Conservation (phyloP, 2,888 invertebrate species). For the Drosophila stalkeri region DNA sequence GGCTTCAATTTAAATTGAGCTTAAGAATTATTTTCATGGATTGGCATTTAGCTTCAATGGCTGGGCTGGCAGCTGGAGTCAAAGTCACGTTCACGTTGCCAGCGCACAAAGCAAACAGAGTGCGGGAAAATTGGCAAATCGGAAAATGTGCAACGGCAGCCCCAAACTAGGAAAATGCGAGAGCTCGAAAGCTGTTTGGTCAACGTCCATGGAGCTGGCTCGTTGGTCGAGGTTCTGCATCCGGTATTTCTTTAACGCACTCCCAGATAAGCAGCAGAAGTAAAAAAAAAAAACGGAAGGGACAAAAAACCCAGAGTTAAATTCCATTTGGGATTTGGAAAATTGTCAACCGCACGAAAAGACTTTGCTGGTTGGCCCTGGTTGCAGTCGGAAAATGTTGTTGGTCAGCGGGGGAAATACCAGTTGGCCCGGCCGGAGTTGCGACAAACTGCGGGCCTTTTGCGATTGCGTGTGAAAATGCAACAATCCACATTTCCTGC, state of each 20-base stretch:
- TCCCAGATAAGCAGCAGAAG: conserved; percentile 24
- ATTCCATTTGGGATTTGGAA: conserved; percentile 45
- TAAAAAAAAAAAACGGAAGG: conserved; percentile 19
- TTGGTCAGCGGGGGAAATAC: conserved; percentile 37
- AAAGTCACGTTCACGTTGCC: conserved; percentile 39
- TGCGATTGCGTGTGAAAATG: conserved; percentile 75
- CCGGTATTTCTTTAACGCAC: conserved; percentile 29
- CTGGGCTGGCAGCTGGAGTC: conserved; percentile 26
- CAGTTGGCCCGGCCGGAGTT: conserved; percentile 30
- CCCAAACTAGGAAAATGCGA: conserved; percentile 1
- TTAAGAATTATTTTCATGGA: not conserved
- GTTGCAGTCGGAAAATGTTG: conserved; percentile 21
- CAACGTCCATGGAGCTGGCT: conserved; percentile 32
- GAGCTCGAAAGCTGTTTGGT: conserved; percentile 26
- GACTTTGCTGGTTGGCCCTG: conserved; percentile 23
- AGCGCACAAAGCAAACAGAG: conserved; percentile 30
- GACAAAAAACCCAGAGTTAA: conserved; percentile 30
- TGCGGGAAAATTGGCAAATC: conserved; percentile 21
- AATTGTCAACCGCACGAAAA: conserved; percentile 36
- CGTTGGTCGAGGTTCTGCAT: conserved; percentile 14
- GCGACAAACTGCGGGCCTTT: conserved; percentile 31
- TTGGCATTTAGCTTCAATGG: conserved; percentile 7
- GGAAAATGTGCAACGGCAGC: conserved; percentile 37
- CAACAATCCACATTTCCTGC: conserved; percentile 49
- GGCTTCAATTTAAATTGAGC: conserved; percentile 2